Evolutionary conservation across 2,797 vertebrate species (phyloP).

Genomic region (Nannoperca obscura): DNA sequence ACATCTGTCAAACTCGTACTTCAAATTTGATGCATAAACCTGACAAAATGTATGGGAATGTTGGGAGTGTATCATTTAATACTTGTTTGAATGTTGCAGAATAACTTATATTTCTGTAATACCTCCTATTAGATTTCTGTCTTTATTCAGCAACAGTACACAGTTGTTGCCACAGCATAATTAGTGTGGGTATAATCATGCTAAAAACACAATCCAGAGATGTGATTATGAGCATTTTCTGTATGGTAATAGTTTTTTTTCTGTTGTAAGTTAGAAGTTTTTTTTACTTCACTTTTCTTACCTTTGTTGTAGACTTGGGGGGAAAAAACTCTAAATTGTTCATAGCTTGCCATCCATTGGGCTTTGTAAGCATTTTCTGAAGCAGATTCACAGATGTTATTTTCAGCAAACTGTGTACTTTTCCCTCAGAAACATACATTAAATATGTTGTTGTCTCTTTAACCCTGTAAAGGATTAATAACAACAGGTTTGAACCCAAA

Average conservation of each 20-base stretch:
- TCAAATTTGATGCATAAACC: constrained; percentile 5
- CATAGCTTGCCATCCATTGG: neutral
- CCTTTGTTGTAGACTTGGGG: neutral
- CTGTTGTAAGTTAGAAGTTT: neutral
- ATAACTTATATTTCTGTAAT: neutral
- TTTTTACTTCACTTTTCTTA: constrained; percentile 5
- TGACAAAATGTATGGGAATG: neutral
- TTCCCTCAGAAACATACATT: constrained; percentile 25
- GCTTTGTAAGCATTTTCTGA: constrained; percentile 34
- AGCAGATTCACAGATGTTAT: constrained; percentile 33
- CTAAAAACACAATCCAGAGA: neutral
- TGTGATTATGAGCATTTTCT: neutral
- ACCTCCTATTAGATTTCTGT: neutral
- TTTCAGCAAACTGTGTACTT: constrained; percentile 24
- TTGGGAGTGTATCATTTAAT: neutral
- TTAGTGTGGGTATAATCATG: neutral
- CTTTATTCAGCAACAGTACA: neutral
- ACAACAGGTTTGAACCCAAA: constrained; percentile 22
- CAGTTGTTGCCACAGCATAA: neutral
- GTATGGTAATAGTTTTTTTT: neutral
- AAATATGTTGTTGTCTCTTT: constrained; percentile 37
- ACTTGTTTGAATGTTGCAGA: constrained; percentile 5
- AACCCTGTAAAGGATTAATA: constrained; percentile 21
- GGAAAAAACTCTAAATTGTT: constrained; percentile 35
- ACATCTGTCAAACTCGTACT: constrained; percentile 20